Evolutionary conservation across 2,888 invertebrate species (phyloP).

Genomic region (Endotricha flammealis): DNA sequence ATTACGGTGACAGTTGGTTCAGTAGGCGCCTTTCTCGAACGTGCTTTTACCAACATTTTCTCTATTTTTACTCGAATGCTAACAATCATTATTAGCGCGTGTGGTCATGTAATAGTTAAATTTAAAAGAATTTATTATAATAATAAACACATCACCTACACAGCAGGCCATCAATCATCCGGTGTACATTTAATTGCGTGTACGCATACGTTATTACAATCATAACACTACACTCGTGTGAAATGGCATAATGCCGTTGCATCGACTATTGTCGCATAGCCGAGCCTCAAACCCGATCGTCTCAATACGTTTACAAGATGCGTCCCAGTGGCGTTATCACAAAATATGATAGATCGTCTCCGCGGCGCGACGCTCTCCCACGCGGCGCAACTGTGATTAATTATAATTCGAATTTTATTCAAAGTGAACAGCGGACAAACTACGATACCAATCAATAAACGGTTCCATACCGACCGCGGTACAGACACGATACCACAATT

Average conservation of each 20-base stretch:
- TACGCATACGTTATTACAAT: constrained; percentile 1
- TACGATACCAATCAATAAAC: constrained; percentile 78
- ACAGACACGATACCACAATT: constrained; percentile 75
- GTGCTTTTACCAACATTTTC: constrained; percentile 7
- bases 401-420: constrained; percentile 79
- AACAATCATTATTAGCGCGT: constrained; percentile 5
- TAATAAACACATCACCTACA: constrained; percentile 1
- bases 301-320: constrained; percentile 67
- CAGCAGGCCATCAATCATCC: constrained; percentile 1
- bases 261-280: constrained; percentile 51
- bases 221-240: constrained; percentile 20
- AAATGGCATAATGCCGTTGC: constrained; percentile 47
- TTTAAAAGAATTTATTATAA: constrained; percentile 1
- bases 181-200: constrained; percentile 4
- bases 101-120: constrained; percentile 2
- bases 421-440: constrained; percentile 77
- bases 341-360: constrained; percentile 77
- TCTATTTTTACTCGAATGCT: constrained; percentile 3
- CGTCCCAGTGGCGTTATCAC: constrained; percentile 74
- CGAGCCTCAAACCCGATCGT: constrained; percentile 54
- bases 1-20: too few species aligned
- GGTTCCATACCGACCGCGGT: constrained; percentile 74
- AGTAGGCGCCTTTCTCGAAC: constrained; percentile 8
- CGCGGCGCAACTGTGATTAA: constrained; percentile 73
- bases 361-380: constrained; percentile 71